Evolutionary conservation across 2,113 vertebrate species (phyloP).

Genomic region (Urocitellus parryii): DNA sequence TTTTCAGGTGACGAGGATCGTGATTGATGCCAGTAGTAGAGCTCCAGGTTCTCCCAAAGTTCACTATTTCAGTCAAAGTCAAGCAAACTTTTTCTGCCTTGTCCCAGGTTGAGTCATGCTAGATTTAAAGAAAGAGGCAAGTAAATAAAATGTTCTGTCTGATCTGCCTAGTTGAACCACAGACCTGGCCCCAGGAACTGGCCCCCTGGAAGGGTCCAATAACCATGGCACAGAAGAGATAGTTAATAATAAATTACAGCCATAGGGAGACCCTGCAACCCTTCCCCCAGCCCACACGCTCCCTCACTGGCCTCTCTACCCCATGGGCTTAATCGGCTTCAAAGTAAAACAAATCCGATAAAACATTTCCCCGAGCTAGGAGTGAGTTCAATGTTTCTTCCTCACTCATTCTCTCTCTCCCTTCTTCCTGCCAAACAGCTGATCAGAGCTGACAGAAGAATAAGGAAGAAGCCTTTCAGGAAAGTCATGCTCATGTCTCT

Average conservation of each 20-base stretch:
- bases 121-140: slow-evolving; percentile 64
- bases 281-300: slow-evolving; percentile 70
- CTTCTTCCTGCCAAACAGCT: slow-evolving; percentile 77
- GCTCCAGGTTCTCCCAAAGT: slow-evolving; percentile 9
- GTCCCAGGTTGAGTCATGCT: slow-evolving; percentile 32
- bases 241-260: slow-evolving; percentile 91
- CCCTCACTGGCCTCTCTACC: slow-evolving; percentile 83
- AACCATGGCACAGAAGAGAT: slow-evolving; percentile 83
- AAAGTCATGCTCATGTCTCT: background rate
- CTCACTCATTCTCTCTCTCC: slow-evolving; percentile 52
- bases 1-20: background rate
- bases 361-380: slow-evolving; percentile 87
- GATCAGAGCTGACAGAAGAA: slow-evolving; percentile 83
- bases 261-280: slow-evolving; percentile 80
- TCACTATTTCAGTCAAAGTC: slow-evolving; percentile 55
- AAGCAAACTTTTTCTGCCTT: slow-evolving; percentile 58
- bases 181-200: slow-evolving; percentile 63
- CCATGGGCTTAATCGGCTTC: slow-evolving; percentile 90
- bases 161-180: slow-evolving; percentile 54
- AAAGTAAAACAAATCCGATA: slow-evolving; percentile 91
- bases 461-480: slow-evolving; percentile 77
- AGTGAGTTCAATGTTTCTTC: slow-evolving; percentile 82
- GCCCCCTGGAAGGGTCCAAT: slow-evolving; percentile 75
- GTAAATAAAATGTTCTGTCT: slow-evolving; percentile 68
- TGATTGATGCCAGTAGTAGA: too few relatives aligned